Evolutionary conservation across 92 coral and sea anemone species (phyloP), one percentile per base, ranked within the genome.

Genomic region (Heteractis magnifica): DNA sequence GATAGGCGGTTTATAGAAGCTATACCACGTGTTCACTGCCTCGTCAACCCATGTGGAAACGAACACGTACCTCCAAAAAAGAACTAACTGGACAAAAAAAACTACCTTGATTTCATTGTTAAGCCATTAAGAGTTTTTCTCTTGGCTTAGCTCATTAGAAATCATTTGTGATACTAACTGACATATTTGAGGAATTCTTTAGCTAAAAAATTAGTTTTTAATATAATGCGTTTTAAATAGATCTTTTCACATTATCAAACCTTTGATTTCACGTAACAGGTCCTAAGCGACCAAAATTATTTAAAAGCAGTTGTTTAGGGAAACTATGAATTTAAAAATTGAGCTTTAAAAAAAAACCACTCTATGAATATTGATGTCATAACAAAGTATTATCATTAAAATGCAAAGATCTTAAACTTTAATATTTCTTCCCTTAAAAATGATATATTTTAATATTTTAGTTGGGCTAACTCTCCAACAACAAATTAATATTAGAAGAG

Each of bases 371-470:
- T 68, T 68, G 73, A 68, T 68, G 73, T 26, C 26, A 68, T 8
- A 68, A 23, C 73, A 26, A 41, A 13, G 12, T 10, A 20, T 23
- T 68, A 68, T 68, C 73, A 68, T 23, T 68, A 68, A 68, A 68
- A 68, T 68, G 73, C 9, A 68, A 20, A 48, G 13, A 23, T 26
- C 73, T 68, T 68, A 81, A 81, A 81, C 52, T 68, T 81, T 81
- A 81, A 81, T 81, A 34, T 81, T 81, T 70, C 15, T 44, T 23
- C 23, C n/a, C 77, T 68, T 81, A 52, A 26, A 51, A n/a, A 65
- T 10, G 41, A 70, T n/a, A n/a, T 60, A 18, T 81, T 68, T 81
- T 21, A 80, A 81, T 81, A 81, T 81, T 81, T 81, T 51, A 81
- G 77, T 26, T 81, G 65, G 9, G 44, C 44, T 34, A 34, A 34